phyloP scores from a whole-genome alignment of 2,113 vertebrate species.

The Phalacrocorax brasilianus region DNA sequence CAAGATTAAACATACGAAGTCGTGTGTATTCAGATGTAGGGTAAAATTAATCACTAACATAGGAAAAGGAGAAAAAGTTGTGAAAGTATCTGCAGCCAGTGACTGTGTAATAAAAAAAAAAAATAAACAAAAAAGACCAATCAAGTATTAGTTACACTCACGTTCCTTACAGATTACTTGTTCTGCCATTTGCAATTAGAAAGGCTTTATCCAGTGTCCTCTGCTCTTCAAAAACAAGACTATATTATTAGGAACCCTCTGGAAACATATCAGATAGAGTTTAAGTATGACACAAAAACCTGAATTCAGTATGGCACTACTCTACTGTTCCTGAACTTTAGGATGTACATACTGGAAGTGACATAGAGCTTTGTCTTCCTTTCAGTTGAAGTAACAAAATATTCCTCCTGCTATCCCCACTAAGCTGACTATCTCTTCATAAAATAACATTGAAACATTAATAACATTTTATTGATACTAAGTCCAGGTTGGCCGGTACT shows the following conservation, averaged over 20 bases:
- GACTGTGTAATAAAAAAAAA: background rate
- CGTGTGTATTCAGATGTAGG: background rate
- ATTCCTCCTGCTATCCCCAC: background rate
- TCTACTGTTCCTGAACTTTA: background rate
- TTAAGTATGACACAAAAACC: constrained; percentile 15
- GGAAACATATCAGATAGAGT: background rate
- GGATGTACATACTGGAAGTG: background rate
- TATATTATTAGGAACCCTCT: background rate
- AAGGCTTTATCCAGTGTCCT: background rate
- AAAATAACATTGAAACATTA: background rate
- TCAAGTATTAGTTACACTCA: constrained; percentile 33
- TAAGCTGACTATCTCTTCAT: background rate
- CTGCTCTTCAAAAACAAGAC: background rate
- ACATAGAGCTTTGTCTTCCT: background rate
- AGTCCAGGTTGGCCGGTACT: background rate
- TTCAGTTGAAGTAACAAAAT: constrained; percentile 23
- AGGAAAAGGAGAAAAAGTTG: background rate
- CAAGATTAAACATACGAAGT: background rate
- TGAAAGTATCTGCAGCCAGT: background rate
- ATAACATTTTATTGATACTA: background rate
- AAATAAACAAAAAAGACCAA: background rate
- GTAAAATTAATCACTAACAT: background rate
- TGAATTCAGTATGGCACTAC: background rate
- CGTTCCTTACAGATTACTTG: constrained; percentile 24
- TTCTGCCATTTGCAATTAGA: constrained; percentile 27